Base-by-base conservation (phyloP, 2,797 vertebrate species). In the Amphiprion clarkii region DNA sequence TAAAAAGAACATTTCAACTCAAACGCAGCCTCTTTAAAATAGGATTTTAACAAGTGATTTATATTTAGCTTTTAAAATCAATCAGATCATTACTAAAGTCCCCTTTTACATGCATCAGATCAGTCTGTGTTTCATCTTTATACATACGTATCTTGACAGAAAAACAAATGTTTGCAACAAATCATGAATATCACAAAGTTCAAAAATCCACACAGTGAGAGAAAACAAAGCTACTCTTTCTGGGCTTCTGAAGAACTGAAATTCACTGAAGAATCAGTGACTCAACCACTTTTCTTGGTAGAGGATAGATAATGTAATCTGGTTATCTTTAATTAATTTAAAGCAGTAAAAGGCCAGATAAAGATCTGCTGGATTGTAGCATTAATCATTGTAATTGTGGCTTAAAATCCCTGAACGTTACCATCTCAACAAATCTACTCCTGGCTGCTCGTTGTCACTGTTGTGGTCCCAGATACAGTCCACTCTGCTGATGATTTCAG, bases 401-500 rank as follows among this genome's bases (percentile, higher is more conserved):
- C 51, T 62, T 12, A 6, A 58, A 60, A 53, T 52, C 25, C 6
- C 14, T 19, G 3, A 56, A 76, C 21, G 12, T 27, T 11, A 13
- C 12, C 4, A 1, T 56, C 16, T 51, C n/a, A 49, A 16, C 42
- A 46, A 62, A 36, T 68, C 80, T 67, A 61, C 49, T 31, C n/a
- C 9, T 31, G 12, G 55, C 19, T 49, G 36, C 27, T 63, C 31
- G 39, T 67, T 78, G 82, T 73, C 60, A 42, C 31, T 31, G 52
- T 53, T 39, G 49, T 61, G 16, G n/a, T 49, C 55, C 55, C 67
- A 49, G 51, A 61, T 62, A 49, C 36, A 29, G 64, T 66, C 56
- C 21, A 44, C 60, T 49, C 39, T 55, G 54, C 73, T 76, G 69
- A 70, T 84, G 60, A 67, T 90, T 89, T 89, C 71, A 85, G 81